These are phyloP conservation scores for Ctenicera cuprea DNA, from an alignment of 2,888 invertebrate genomes.

Conservation along the genomic window DNA sequence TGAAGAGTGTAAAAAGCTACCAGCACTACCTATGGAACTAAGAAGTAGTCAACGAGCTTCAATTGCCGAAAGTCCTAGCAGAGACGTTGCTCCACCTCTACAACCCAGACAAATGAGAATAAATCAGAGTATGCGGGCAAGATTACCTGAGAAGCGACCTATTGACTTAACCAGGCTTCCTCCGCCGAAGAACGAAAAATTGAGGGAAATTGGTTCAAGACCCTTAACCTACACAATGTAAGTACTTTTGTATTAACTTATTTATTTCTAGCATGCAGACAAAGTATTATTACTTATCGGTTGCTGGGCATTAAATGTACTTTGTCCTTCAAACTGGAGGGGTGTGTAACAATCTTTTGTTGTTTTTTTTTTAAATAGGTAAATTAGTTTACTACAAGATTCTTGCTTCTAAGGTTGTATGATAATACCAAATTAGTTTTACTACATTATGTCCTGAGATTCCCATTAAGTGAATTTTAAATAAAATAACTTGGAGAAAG, in stretches of 20 bases:
- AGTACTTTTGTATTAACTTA: conserved; percentile 57
- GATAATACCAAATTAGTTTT: too few species aligned
- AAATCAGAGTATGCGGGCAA: conserved; percentile 70
- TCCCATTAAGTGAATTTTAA: too few species aligned
- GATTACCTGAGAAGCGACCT: conserved; percentile 63
- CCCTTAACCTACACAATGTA: conserved; percentile 65
- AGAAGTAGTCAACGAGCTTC: conserved; percentile 64
- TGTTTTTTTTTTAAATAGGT: too few species aligned
- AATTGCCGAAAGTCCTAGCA: conserved; percentile 65
- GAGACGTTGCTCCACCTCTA: conserved; percentile 67
- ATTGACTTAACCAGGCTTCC: conserved; percentile 55
- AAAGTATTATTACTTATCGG: too few species aligned
- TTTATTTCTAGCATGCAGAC: neutral
- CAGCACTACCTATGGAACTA: conserved; percentile 39
- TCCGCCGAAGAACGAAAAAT: conserved; percentile 62
- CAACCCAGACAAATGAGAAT: conserved; percentile 70
- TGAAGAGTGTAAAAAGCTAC: conserved; percentile 42
- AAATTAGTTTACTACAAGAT: too few species aligned
- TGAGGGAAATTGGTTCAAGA: conserved; percentile 57
- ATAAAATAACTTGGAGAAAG: too few species aligned
- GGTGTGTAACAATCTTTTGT: too few species aligned
- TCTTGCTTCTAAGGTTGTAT: too few species aligned
- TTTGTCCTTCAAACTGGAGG: too few species aligned
- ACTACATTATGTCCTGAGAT: too few species aligned
- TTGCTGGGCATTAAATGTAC: too few species aligned